phyloP scores from a whole-genome alignment of 2,888 invertebrate species.

The Drepanosiphum platanoidis region DNA sequence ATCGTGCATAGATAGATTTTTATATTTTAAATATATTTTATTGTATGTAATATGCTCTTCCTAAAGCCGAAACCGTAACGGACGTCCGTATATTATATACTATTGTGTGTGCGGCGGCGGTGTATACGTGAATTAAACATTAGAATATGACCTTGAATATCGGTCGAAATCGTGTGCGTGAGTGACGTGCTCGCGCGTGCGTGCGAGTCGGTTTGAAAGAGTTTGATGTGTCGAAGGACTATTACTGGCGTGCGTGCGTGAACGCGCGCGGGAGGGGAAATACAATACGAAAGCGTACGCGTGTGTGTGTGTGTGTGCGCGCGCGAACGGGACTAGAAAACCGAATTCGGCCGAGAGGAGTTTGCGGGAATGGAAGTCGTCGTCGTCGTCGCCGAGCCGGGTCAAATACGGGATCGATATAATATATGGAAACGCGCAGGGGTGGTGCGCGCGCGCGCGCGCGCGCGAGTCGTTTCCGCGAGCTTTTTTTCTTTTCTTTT shows the following conservation, averaged over 20 bases:
- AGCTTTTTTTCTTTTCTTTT: conserved; percentile 5
- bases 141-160: background rate
- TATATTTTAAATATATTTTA: background rate
- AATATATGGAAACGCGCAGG: background rate
- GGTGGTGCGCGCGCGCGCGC: background rate
- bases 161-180: background rate
- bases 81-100: background rate
- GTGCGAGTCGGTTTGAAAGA: background rate
- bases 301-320: background rate
- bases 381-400: background rate
- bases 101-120: background rate
- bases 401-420: background rate
- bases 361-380: background rate
- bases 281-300: background rate
- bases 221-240: background rate
- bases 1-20: no score
- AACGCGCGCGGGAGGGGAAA: background rate
- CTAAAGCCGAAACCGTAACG: conserved; percentile 24
- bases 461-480: background rate
- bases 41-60: background rate
- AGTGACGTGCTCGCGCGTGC: background rate
- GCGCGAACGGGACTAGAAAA: background rate
- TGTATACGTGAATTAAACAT: background rate
- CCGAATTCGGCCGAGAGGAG: conserved; percentile 12
- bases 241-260: background rate